Percentiles rank a stretch among this genome's conserved stretches.
Evolutionary conservation across 2,113 vertebrate genomes (phyloP).

Genomic region (Podarcis raffonei): DNA sequence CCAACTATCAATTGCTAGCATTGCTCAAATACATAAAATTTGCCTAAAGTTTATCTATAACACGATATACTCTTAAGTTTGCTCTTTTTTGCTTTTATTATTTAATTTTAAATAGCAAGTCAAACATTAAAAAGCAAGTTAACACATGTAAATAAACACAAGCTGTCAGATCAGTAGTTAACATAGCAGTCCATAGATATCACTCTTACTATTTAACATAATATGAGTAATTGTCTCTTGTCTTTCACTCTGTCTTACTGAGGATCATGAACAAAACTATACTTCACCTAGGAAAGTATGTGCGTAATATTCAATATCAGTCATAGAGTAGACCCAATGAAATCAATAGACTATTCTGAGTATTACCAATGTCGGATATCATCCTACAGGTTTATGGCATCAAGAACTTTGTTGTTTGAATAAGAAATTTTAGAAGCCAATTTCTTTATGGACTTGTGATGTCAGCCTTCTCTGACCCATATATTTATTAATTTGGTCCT

Average conservation of each 20-base stretch:
- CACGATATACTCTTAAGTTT: not conserved
- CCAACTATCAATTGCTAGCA: not conserved
- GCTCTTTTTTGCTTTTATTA: not conserved
- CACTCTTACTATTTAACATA: not conserved
- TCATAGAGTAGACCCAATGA: too few species aligned
- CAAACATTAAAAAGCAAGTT: not conserved
- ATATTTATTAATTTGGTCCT: not conserved
- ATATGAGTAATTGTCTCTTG: not conserved
- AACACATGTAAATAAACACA: too few species aligned
- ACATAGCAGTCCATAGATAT: not conserved
- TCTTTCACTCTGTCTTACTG: not conserved
- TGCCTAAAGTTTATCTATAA: not conserved
- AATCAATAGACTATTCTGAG: too few species aligned
- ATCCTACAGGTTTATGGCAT: too few species aligned
- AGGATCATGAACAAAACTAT: not conserved
- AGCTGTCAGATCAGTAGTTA: not conserved
- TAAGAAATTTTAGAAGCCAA: too few species aligned
- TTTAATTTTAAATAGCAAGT: too few species aligned
- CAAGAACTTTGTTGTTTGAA: too few species aligned
- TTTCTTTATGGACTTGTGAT: not conserved
- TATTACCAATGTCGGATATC: too few species aligned
- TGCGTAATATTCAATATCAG: too few species aligned
- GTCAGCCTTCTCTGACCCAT: not conserved
- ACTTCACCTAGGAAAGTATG: not conserved
- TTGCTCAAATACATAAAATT: constrained; percentile 28